Conservation (phyloP, 2,888 invertebrate genomes). For the Stictocephala bisonia region DNA sequence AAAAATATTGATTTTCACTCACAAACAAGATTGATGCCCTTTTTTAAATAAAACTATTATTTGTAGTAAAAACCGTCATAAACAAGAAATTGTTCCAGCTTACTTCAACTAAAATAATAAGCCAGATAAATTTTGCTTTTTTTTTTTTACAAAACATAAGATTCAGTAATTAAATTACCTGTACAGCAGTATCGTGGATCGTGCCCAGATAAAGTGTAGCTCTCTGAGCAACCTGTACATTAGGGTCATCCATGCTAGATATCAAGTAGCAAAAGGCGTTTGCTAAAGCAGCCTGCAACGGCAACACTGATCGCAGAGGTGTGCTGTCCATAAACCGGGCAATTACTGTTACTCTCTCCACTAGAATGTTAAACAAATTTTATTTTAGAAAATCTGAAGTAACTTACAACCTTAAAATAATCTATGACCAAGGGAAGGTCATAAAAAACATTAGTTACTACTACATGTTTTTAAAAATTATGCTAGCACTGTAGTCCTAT, state of each 20-base stretch:
- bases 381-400: no score
- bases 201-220: constrained; percentile 93
- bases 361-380: constrained; percentile 66
- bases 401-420: no score
- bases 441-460: background rate
- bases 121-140: no score
- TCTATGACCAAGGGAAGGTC: background rate
- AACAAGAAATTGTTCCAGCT: no score
- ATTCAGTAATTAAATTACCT: constrained; percentile 67
- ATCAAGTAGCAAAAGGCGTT: constrained; percentile 98
- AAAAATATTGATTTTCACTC: no score
- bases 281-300: constrained; percentile 92
- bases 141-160: no score
- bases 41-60: no score
- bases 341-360: constrained; percentile 93
- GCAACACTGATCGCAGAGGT: constrained; percentile 83
- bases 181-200: constrained; percentile 88
- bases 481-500: no score
- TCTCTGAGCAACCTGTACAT: constrained; percentile 94
- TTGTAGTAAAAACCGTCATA: no score
- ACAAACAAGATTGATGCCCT: no score
- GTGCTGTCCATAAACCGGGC: constrained; percentile 93
- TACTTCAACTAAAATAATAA: no score
- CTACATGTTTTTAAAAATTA: background rate
- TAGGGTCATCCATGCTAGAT: constrained; percentile 95